Conservation (phyloP, 37 sponge, comb jelly and placozoan species). For the Axinella damicornis region DNA sequence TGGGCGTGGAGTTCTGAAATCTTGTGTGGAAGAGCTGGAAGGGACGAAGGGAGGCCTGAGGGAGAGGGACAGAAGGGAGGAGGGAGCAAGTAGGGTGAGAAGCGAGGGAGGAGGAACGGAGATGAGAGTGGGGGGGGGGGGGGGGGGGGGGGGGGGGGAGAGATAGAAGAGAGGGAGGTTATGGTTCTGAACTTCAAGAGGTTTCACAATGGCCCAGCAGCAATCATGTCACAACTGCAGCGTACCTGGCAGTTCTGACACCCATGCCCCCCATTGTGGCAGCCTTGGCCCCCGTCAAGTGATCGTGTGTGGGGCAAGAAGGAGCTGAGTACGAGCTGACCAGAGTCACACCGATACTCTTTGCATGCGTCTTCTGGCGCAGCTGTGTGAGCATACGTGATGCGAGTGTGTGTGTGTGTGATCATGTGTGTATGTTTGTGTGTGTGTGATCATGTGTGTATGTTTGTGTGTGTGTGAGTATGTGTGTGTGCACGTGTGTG, state of each 20-base stretch:
- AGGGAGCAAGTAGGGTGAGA: background rate
- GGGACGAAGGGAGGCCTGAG: background rate
- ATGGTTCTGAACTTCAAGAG: background rate
- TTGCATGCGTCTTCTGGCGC: conserved; percentile 54
- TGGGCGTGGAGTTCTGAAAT: conserved; percentile 8
- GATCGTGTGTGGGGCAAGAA: background rate
- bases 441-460: too few species aligned
- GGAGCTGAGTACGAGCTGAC: conserved; percentile 2
- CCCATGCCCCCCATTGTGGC: background rate
- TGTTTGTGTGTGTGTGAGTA: too few species aligned
- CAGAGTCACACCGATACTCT: conserved; percentile 33
- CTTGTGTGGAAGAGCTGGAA: conserved; percentile 22
- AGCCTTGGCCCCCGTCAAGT: background rate
- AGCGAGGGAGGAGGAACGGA: background rate
- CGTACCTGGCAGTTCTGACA: background rate
- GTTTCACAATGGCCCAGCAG: background rate
- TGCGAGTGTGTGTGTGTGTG: too few species aligned
- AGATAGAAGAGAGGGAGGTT: background rate
- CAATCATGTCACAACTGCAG: too few species aligned
- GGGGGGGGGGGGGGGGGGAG: background rate
- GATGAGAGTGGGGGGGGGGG: background rate
- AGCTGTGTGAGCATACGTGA: too few species aligned
- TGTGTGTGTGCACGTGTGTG: too few species aligned
- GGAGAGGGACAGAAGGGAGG: background rate
- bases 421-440: too few species aligned